Evolutionary conservation across 2,797 vertebrate genomes (phyloP).

Genomic region (Periparus ater): DNA sequence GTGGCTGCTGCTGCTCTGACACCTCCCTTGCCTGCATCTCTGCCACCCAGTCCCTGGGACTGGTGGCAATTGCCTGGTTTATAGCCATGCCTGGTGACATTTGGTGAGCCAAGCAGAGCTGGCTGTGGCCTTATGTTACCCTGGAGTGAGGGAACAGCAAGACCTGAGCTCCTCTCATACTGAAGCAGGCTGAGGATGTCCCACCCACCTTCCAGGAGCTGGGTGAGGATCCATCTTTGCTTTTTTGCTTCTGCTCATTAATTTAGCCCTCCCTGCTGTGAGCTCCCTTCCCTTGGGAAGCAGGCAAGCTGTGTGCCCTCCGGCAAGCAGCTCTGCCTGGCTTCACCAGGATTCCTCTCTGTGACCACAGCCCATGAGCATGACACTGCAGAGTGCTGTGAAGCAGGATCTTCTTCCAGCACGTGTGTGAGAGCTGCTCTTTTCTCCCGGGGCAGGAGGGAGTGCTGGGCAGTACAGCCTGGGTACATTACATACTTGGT

Average conservation of each 20-base stretch:
- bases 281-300: neutral
- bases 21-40: neutral
- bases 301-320: neutral
- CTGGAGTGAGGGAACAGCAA: neutral
- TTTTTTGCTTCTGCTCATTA: neutral
- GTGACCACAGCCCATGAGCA: neutral
- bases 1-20: neutral
- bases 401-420: neutral
- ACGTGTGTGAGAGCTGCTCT: rapidly evolving
- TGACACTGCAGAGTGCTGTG: neutral
- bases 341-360: neutral
- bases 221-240: neutral
- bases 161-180: neutral
- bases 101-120: neutral
- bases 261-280: neutral
- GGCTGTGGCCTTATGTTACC: neutral
- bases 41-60: neutral
- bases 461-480: neutral
- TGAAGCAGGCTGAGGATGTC: neutral
- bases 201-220: neutral
- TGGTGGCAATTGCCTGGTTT: neutral
- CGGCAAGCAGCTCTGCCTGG: neutral
- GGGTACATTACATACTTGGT: neutral
- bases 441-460: neutral
- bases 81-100: neutral